Conservation (phyloP, 2,113 vertebrate genomes). For the Phalacrocorax pelagicus region DNA sequence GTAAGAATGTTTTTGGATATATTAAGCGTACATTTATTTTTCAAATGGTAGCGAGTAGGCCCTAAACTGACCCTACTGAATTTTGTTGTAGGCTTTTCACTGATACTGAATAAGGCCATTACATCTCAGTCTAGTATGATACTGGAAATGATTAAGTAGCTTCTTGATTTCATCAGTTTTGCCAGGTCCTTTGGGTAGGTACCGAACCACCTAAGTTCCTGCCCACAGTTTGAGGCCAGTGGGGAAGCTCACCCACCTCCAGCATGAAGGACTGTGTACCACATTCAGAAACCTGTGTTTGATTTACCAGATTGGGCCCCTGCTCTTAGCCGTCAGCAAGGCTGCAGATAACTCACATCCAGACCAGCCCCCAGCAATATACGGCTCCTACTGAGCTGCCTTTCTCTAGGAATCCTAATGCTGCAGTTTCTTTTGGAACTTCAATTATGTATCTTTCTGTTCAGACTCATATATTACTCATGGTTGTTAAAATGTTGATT, state of each 20-base stretch:
- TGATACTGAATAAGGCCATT: neutral
- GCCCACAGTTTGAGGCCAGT: neutral
- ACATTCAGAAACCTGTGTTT: fast-evolving
- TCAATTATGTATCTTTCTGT: slow-evolving; percentile 30
- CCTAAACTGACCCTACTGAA: neutral
- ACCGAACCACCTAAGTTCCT: neutral
- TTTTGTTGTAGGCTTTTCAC: slow-evolving; percentile 6
- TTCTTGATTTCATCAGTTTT: neutral
- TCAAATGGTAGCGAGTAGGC: neutral
- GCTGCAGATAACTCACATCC: neutral
- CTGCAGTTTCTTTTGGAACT: slow-evolving; percentile 23
- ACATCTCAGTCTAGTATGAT: neutral
- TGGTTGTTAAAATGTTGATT: slow-evolving; percentile 73
- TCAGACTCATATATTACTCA: slow-evolving; percentile 53
- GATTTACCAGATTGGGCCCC: neutral
- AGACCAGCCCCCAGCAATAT: neutral
- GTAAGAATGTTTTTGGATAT: slow-evolving; percentile 81
- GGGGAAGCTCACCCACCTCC: neutral
- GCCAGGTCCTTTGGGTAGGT: neutral
- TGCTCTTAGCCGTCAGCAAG: neutral
- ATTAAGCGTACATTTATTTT: slow-evolving; percentile 49
- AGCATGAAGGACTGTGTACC: neutral
- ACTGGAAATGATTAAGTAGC: neutral
- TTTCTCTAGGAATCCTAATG: neutral
- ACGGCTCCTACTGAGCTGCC: neutral